phyloP scores from a whole-genome alignment of 2,113 vertebrate species.

The Neoarius graeffei region DNA sequence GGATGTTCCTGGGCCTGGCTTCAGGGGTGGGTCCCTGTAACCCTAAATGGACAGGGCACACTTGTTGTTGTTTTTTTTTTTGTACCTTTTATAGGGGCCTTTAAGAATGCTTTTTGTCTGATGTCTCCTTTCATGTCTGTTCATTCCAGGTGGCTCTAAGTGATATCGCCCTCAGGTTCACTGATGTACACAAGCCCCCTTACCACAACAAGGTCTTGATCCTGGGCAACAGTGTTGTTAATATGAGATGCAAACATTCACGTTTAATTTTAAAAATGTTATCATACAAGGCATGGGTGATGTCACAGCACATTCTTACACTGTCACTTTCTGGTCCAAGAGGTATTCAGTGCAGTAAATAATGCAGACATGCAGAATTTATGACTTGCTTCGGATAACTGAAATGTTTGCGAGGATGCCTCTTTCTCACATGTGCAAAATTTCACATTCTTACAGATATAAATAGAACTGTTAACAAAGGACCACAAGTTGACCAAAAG shows the following conservation, averaged over 20 bases:
- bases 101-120: background rate
- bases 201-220: background rate
- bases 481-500: constrained; percentile 18
- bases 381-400: constrained; percentile 42
- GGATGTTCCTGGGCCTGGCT: background rate
- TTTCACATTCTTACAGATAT: constrained; percentile 37
- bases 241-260: background rate
- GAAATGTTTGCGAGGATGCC: constrained; percentile 39
- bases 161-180: background rate
- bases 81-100: background rate
- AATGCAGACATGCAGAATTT: constrained; percentile 36
- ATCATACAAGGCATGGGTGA: background rate
- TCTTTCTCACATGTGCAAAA: constrained; percentile 23
- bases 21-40: background rate
- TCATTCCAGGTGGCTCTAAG: background rate
- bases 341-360: constrained; percentile 12
- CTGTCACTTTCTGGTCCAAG: constrained; percentile 32
- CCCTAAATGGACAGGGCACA: background rate
- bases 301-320: constrained; percentile 5
- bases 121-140: background rate
- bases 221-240: too few species aligned
- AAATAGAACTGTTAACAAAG: constrained; percentile 39
- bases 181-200: background rate
- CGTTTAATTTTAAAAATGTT: background rate
- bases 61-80: background rate